A percentile compares a stretch with the other conserved stretches of the same genome.
These are phyloP conservation scores for Ictalurus furcatus DNA, from an alignment of 2,113 vertebrate species.

Conservation along the genomic window DNA sequence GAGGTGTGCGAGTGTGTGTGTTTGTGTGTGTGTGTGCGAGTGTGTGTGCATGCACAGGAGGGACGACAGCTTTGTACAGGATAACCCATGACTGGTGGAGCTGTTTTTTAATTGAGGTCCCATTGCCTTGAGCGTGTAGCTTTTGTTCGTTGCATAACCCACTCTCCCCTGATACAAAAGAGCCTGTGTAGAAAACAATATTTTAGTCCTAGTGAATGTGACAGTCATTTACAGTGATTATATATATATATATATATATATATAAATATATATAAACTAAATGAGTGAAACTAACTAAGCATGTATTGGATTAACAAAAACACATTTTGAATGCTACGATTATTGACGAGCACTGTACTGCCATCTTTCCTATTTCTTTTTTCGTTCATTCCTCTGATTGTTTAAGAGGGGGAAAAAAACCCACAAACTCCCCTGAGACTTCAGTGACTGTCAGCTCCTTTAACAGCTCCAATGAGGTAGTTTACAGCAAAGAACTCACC, in stretches of 20 bases:
- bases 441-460: constrained; percentile 77
- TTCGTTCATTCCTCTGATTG: constrained; percentile 70
- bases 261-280: too few relatives aligned
- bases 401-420: constrained; percentile 32
- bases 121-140: constrained; percentile 50
- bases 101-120: constrained; percentile 61
- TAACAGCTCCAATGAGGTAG: constrained; percentile 77
- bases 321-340: constrained; percentile 79
- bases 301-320: constrained; percentile 72
- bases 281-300: constrained; percentile 78
- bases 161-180: constrained; percentile 38
- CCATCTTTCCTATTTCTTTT: constrained; percentile 65
- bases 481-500: constrained; percentile 77
- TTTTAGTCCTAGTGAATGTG: not conserved
- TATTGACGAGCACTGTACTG: constrained; percentile 80
- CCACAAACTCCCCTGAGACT: constrained; percentile 33
- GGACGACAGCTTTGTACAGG: constrained; percentile 47
- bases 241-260: too few relatives aligned
- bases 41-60: constrained; percentile 36
- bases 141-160: constrained; percentile 44
- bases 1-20: constrained; percentile 19
- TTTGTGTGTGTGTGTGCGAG: constrained; percentile 8
- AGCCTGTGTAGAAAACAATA: not conserved
- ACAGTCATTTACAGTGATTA: not conserved
- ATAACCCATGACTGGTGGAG: constrained; percentile 52